These are phyloP conservation scores for Labeo calbasu DNA, from an alignment of 2,797 vertebrate species.

Conservation along the genomic window DNA sequence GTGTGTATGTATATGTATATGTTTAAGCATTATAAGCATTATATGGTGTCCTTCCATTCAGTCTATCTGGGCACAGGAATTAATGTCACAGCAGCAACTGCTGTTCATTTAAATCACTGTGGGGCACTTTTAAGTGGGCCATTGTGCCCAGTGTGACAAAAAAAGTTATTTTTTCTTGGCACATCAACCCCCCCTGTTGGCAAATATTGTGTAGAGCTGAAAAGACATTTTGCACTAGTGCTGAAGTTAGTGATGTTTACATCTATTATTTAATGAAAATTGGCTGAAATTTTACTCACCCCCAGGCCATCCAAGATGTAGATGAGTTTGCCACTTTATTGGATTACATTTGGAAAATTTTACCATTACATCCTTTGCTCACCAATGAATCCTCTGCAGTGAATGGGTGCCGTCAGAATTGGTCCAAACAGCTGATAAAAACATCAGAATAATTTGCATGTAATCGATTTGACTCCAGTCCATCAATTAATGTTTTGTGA, in stretches of 20 bases:
- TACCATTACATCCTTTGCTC: neutral
- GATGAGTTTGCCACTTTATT: neutral
- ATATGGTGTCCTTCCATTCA: neutral
- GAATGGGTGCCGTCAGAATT: too few relatives aligned
- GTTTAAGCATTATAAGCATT: too few relatives aligned
- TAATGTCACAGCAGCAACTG: neutral
- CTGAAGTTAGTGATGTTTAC: too few relatives aligned
- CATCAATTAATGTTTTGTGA: too few relatives aligned
- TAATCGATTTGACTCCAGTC: too few relatives aligned
- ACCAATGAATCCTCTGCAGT: too few relatives aligned
- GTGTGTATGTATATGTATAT: too few relatives aligned
- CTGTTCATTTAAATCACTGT: slow-evolving; percentile 4
- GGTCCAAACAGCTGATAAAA: too few relatives aligned
- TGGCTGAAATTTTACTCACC: neutral
- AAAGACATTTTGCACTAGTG: neutral
- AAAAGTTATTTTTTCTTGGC: neutral
- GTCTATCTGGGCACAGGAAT: neutral
- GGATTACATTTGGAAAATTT: neutral
- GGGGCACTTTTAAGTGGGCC: neutral
- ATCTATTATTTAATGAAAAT: neutral
- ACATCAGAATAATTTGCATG: too few relatives aligned
- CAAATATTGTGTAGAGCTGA: neutral
- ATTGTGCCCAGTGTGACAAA: neutral
- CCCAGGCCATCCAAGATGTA: neutral
- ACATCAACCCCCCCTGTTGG: slow-evolving; percentile 43